Evolutionary conservation across 2,113 vertebrate genomes (phyloP).

Genomic region (Pseudorasbora parva): DNA sequence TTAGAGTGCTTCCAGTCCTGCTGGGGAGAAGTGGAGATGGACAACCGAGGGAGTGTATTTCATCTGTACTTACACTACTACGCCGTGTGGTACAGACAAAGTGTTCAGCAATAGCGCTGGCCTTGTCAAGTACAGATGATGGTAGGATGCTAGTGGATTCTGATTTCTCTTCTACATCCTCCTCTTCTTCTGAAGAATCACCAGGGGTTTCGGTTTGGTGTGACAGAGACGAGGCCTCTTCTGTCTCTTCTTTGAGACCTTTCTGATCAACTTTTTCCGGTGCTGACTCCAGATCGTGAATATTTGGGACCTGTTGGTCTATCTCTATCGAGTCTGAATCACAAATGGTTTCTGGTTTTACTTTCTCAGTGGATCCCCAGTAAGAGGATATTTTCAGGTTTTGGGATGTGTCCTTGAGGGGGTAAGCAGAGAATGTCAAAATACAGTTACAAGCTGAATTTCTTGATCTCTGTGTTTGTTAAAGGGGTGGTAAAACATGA

Average conservation of each 20-base stretch:
- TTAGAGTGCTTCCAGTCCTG: conserved; percentile 76
- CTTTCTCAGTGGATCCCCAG: conserved; percentile 39
- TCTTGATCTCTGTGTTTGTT: neutral
- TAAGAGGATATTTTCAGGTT: conserved; percentile 37
- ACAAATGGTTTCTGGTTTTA: conserved; percentile 21
- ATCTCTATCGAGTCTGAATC: neutral
- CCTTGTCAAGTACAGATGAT: conserved; percentile 87
- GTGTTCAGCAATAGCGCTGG: conserved; percentile 85
- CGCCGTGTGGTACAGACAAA: conserved; percentile 76
- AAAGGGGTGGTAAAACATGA: too few species aligned
- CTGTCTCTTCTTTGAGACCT: conserved; percentile 32
- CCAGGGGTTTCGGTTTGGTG: conserved; percentile 81
- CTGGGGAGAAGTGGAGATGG: conserved; percentile 70
- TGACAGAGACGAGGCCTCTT: conserved; percentile 51
- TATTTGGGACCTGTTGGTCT: conserved; percentile 41
- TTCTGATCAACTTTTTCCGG: conserved; percentile 23
- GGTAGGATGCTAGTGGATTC: conserved; percentile 82
- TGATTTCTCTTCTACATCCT: conserved; percentile 58
- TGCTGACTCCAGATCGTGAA: conserved; percentile 30
- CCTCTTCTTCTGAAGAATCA: conserved; percentile 84
- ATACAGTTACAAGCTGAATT: neutral
- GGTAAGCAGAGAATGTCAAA: conserved; percentile 20
- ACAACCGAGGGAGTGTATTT: conserved; percentile 64
- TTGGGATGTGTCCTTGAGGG: conserved; percentile 35
- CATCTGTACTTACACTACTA: conserved; percentile 76